phyloP scores from a whole-genome alignment of 2,888 invertebrate species.

The Tineola bisselliella region DNA sequence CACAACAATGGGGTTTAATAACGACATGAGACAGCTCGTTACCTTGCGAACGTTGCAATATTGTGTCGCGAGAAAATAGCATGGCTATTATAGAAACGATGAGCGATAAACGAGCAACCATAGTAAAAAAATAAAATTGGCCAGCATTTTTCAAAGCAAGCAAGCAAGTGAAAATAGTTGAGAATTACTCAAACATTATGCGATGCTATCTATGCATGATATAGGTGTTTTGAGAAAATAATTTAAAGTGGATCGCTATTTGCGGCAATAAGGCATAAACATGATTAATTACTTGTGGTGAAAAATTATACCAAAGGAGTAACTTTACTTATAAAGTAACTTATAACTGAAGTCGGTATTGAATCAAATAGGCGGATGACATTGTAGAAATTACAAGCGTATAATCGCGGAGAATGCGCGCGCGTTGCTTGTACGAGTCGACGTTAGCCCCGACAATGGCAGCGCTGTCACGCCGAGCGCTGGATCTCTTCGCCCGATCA shows the following conservation, averaged over 20 bases:
- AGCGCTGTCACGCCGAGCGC: conserved; percentile 56
- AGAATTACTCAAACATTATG: conserved; percentile 2
- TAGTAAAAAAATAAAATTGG: neutral
- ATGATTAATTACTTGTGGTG: neutral
- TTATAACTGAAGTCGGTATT: conserved; percentile 26
- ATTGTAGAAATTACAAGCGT: conserved; percentile 65
- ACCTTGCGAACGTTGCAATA: conserved; percentile 31
- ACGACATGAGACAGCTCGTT: conserved; percentile 46
- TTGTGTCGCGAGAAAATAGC: conserved; percentile 43
- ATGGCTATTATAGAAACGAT: conserved; percentile 32
- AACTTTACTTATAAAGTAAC: neutral
- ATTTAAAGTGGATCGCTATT: conserved; percentile 1
- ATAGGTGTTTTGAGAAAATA: neutral
- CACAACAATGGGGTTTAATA: conserved; percentile 54
- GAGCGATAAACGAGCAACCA: neutral
- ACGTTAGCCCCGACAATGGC: conserved; percentile 51
- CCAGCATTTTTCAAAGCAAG: conserved; percentile 9
- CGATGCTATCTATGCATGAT: neutral
- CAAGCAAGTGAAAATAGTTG: conserved; percentile 9
- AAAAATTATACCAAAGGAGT: neutral
- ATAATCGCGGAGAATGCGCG: conserved; percentile 57
- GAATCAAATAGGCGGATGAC: conserved; percentile 55
- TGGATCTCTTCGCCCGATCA: conserved; percentile 56
- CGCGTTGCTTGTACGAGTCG: conserved; percentile 25
- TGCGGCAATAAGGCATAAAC: neutral